These are phyloP conservation scores for Pristionchus exspectatus DNA, from an alignment of 2,888 invertebrate genomes.

Conservation along the genomic window DNA sequence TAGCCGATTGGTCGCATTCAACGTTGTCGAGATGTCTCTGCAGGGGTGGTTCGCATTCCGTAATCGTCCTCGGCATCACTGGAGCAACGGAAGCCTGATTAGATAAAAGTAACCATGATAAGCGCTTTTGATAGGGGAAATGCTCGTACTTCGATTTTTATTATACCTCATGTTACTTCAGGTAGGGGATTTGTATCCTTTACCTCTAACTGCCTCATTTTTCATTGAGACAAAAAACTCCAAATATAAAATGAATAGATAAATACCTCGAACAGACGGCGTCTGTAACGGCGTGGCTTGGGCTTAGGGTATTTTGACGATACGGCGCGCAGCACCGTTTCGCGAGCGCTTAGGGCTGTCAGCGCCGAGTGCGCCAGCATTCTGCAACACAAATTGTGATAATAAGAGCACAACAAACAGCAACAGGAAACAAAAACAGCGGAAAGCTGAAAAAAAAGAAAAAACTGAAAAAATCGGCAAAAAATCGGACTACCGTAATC, in stretches of 20 bases:
- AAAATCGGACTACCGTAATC: no score
- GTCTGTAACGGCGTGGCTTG: slow-evolving; percentile 71
- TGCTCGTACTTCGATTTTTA: neutral
- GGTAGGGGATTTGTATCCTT: no score
- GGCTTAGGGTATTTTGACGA: slow-evolving; percentile 75
- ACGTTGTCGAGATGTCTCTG: slow-evolving; percentile 24
- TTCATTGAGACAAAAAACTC: neutral
- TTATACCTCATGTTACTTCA: no score
- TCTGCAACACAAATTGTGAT: neutral
- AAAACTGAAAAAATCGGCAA: no score
- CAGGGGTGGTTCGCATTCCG: slow-evolving; percentile 38
- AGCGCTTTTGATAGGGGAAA: neutral
- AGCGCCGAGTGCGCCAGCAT: slow-evolving; percentile 50
- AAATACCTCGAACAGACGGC: slow-evolving; percentile 55
- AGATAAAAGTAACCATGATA: neutral
- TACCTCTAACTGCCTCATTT: no score
- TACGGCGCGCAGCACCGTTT: slow-evolving; percentile 62
- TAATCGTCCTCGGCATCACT: slow-evolving; percentile 47
- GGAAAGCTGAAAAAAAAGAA: no score
- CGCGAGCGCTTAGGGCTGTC: neutral
- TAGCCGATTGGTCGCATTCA: slow-evolving; percentile 21
- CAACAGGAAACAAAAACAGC: no score
- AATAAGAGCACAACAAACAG: no score
- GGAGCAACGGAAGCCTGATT: slow-evolving; percentile 51
- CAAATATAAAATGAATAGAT: neutral